Base-by-base conservation (phyloP, 2,888 invertebrate genomes). In the Tipula lateralis region DNA sequence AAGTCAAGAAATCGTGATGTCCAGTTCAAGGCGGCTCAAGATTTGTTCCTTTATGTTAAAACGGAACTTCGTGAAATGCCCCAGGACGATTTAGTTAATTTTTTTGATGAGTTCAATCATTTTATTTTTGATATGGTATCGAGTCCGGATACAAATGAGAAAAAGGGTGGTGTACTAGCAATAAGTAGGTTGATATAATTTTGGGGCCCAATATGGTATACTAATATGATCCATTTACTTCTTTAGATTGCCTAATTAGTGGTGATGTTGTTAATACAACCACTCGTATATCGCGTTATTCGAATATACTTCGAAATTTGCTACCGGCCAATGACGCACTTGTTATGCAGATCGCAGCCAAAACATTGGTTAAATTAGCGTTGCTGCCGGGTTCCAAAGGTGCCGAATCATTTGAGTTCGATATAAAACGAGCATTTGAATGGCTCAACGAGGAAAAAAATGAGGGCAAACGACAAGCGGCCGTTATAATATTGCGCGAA, bases 351-450 rank as follows among this genome's bases (percentile, higher is more conserved):
- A 92, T 99, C 87, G 97, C 98, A 2, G 98, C 99, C 1, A 96
- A 97, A 89, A 98, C 99, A 3, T 95, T 99, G 86, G 99, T 98
- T 0, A 96, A 96, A 87, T 91, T 99, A 84, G 98, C 98, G 1
- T 92, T 97, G 29, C 94, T 96, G 19, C 96, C 96, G 0, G 98
- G 98, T 13, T 97, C 97, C 0, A 97, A 97, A 89, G 96, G 98
- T 34, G 96, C 97, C 0, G 98, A 98, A 88, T 98, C 98, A 89
- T 98, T 99, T n/a, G 98, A 99, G 88, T 98, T 98, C 91, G 98
- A 99, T 91, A 97, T 99, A 1, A 97, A 97, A 89, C 92, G 96
- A 88, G 97, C 99, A 0, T 96, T 98, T 89, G 99, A 99, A 89
- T 98, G 97, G 97, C 91, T 99, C 4, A 94, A 95, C 30, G 96